Base-by-base conservation (phyloP, 53 echinoderm and acorn worm species). In the Echinarachnius parma region DNA sequence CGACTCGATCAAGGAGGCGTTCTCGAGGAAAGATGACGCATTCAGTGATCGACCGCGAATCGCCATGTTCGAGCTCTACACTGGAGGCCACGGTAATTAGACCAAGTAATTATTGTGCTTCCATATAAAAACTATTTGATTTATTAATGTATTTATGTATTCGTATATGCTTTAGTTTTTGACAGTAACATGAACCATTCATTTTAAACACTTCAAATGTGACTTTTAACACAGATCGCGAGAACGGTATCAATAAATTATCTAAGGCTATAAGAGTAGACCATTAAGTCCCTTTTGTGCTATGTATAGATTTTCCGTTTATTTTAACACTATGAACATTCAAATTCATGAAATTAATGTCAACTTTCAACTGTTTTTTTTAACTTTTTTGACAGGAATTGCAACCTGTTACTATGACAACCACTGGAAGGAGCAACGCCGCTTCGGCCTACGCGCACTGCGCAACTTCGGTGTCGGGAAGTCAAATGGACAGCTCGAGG, bases 1-100 rank as follows among this genome's bases (percentile, higher is more conserved):
- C 62, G 77, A 86, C 9, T 28, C 69, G 60, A 86, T 86, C 39
- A 76, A 53, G 21, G 82, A 86, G 48, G 87, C 87, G 8, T 77
- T 82, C 24, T 49, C 22, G 25, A 82, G 67, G 54, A 77, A 69
- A 14, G 87, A 76, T 11, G 87, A 86, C 67, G 75, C 33, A 20
- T 82, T 82, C 52, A 82, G 48, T 28, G 87, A 81, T 47, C 27
- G 87, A 47, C 87, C 87, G 10, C 28, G 71, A 33, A 69, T 82
- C 16, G 61, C 81, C 15, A 77, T 82, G 59, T 87, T 81, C 53
- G 77, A 82, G 34, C 5, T 72, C 20, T 72, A 72, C 44, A 56
- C 55, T 8, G 56, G 39, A 1, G 74, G 74, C 0, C 74, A 72
- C 19, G 74, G 74, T 72, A 26, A 72, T 44, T 47, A 28, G 8